Base-by-base conservation (phyloP, 2,888 invertebrate genomes). In the Scaptomyza parva region DNA sequence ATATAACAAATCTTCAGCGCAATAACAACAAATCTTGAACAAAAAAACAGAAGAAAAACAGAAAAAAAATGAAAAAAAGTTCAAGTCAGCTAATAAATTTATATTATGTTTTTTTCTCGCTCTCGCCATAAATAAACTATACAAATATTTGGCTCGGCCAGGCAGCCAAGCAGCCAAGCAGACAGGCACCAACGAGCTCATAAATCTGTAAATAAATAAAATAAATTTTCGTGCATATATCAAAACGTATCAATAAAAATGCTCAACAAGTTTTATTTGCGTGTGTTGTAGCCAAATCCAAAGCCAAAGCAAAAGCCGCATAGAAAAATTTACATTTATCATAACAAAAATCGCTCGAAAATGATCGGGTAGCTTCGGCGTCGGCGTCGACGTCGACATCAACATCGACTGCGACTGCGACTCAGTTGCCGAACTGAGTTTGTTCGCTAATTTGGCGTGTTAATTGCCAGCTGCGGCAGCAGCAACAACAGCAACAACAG, bases 231-330 rank as follows among this genome's bases (percentile, higher is more conserved):
- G 66, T 71, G n/a, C n/a, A 76, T 71, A 85, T 85, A 83, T 77
- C 86, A 85, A 85, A 81, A 82, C 75, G 86, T 82, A 81, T 83
- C 86, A 83, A 83, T 83, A 83, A 83, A 86, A 86, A 82, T 85
- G 80, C 86, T 83, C 80, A 85, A 82, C 86, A 85, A 85, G 81
- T 85, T 81, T 81, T 81, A 71, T 74, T 74, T 70, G 74, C 73
- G 65, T 67, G 66, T 50, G 17, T 37, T 37, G 35, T 35, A 2
- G 14, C 8, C 22, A n/a, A n/a, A n/a, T n/a, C 28, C 20, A 37
- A n/a, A n/a, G 47, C 39, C 47, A 30, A 30, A 33, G 63, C 48
- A 24, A n/a, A n/a, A n/a, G 58, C 59, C 69, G 64, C 62, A 69
- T 68, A 76, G 63, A 77, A 71, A 73, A 70, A 71, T 77, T 71